Evolutionary conservation across 2,888 invertebrate genomes (phyloP), one percentile per base, ranked within the genome.

Genomic region (Hypsopygia costalis): DNA sequence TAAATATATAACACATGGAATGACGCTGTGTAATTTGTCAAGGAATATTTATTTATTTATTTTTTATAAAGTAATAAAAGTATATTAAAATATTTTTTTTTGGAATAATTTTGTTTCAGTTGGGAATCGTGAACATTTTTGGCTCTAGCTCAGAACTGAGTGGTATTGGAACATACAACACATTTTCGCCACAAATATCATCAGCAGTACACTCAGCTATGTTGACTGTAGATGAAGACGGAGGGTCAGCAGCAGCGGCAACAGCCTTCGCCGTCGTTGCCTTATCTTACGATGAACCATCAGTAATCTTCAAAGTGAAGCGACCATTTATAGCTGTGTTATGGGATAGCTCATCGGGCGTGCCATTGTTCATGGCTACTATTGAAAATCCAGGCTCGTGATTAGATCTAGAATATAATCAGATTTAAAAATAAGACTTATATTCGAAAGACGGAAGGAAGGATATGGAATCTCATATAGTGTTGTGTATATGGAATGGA

Each of bases 221-320:
- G 10, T 52, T 91, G n/a, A 77, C 85, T 1, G 83, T 91, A 1
- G 90, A 91, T 33, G 90, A 91, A 46, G 59, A 79, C 35, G 91
- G 91, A 7, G 85, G 82, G 0, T 69, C 76, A 1, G 91, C 90
- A 0, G 74, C 89, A 0, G 90, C 89, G 1, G 82, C 86, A 0
- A 80, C 87, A 1, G 63, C 76, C 0, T 73, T 89, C 16, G 69
- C 79, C 2, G 89, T 81, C 0, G 81, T 90, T 0, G 89, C 90
- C 1, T 54, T 91, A 3, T 89, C 89, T 1, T 79, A 81, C 21
- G 77, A 81, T n/a, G 69, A 76, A 0, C 70, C 80, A 1, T 51
- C 74, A 4, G 43, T 76, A 0, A 41, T 58, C 1, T 82, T 90
- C 45, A 75, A 49, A 30, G 83, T 78, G 0, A 72, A 90, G 48